Percentiles rank a stretch among this genome's conserved stretches.
Conservation (phyloP, 2,113 vertebrate genomes). For the Chaetura pelagica region DNA sequence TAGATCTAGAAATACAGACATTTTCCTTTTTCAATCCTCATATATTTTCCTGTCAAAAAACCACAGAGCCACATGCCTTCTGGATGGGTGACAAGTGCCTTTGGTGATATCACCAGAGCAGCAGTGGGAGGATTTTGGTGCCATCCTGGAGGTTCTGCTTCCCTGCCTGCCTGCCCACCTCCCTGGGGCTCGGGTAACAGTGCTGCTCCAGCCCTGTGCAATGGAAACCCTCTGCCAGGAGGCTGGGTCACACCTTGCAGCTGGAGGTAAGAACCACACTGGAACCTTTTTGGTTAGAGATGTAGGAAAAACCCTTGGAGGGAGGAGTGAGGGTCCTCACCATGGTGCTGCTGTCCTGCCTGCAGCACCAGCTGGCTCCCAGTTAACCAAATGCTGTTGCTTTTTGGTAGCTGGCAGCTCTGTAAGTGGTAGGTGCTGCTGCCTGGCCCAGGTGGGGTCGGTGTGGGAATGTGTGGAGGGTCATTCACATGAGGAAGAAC, state of each 20-base stretch:
- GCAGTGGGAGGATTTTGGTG: not conserved
- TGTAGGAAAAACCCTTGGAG: not conserved
- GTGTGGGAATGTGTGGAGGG: not conserved
- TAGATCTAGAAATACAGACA: not conserved
- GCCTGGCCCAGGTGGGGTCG: rapidly evolving
- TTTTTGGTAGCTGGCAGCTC: not conserved
- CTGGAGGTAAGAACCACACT: not conserved
- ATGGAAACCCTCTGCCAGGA: not conserved
- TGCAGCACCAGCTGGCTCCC: not conserved
- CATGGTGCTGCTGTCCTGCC: rapidly evolving
- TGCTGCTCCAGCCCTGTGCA: not conserved
- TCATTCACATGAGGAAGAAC: not conserved
- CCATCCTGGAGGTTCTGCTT: not conserved
- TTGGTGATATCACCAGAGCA: not conserved
- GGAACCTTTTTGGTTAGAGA: not conserved
- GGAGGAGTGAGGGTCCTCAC: rapidly evolving
- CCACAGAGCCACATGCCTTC: not conserved
- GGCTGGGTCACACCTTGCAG: not conserved
- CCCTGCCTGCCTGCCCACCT: not conserved
- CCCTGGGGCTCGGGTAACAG: not conserved
- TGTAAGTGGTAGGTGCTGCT: rapidly evolving
- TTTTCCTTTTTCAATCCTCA: not conserved
- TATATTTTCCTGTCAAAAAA: not conserved
- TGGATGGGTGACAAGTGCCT: too few species aligned
- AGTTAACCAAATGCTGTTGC: too few species aligned